Evolutionary conservation across 2,797 vertebrate species (phyloP).

Genomic region (Apogon talboti): DNA sequence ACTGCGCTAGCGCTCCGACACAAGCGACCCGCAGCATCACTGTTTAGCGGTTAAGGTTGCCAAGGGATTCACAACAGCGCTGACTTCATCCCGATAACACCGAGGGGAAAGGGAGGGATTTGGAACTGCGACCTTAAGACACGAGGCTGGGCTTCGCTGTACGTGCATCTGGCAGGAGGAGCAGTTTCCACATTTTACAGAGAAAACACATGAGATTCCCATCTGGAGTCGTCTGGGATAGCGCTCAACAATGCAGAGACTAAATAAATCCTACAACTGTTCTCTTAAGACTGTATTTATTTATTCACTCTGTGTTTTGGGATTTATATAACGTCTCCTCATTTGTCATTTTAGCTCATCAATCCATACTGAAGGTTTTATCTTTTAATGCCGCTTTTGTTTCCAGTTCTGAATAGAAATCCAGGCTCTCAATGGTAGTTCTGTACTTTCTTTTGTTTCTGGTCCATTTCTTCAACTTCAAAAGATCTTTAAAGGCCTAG

Average conservation of each 20-base stretch:
- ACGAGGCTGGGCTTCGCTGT: conserved; percentile 16
- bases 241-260: conserved; percentile 6
- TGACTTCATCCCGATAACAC: conserved; percentile 62
- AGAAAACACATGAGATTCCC: conserved; percentile 37
- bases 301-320: conserved; percentile 1
- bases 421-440: background rate
- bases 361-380: background rate
- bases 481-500: conserved; percentile 19
- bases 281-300: background rate
- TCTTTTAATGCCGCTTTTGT: background rate
- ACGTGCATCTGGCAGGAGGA: conserved; percentile 16
- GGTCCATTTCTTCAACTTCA: background rate
- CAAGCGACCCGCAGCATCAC: conserved; percentile 40
- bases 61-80: conserved; percentile 58
- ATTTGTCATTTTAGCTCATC: background rate
- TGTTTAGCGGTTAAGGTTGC: conserved; percentile 49
- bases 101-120: conserved; percentile 25
- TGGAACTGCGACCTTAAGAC: conserved; percentile 10
- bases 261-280: conserved; percentile 17
- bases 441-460: conserved; percentile 5
- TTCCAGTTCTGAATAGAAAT: conserved; percentile 12
- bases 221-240: conserved; percentile 35
- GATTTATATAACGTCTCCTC: background rate
- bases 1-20: conserved; percentile 18
- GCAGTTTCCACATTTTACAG: conserved; percentile 38